Conservation (phyloP, 2,113 vertebrate species). For the Loxodonta africana region DNA sequence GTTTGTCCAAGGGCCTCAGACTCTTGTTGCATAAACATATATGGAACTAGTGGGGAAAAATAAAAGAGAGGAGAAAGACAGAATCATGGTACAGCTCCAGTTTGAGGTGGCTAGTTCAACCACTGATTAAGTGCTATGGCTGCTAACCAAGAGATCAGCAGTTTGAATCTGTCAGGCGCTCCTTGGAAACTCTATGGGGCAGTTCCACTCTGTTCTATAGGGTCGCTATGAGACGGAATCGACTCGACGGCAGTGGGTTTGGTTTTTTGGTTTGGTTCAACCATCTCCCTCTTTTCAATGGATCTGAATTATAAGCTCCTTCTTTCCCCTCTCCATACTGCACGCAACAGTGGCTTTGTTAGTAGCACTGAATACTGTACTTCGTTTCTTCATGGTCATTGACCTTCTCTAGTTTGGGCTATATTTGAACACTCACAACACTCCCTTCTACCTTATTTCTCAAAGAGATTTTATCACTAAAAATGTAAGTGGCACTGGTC, state of each 20-base stretch:
- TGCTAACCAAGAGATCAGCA: no score
- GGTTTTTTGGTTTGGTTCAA: no score
- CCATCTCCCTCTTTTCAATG: background rate
- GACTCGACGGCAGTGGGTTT: no score
- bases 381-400: background rate
- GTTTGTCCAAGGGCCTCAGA: background rate
- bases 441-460: background rate
- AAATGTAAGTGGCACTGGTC: background rate
- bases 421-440: background rate
- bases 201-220: no score
- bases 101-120: background rate
- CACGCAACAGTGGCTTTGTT: background rate
- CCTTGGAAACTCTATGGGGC: no score
- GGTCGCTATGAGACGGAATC: no score
- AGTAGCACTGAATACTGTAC: background rate
- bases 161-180: no score
- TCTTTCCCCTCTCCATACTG: background rate
- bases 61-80: background rate
- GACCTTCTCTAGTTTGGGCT: background rate
- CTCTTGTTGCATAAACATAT: background rate
- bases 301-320: background rate
- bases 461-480: constrained; percentile 30
- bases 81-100: background rate
- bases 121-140: no score
- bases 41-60: background rate